Base-by-base conservation (phyloP, 2,888 invertebrate genomes). In the Stomorhina lunata region DNA sequence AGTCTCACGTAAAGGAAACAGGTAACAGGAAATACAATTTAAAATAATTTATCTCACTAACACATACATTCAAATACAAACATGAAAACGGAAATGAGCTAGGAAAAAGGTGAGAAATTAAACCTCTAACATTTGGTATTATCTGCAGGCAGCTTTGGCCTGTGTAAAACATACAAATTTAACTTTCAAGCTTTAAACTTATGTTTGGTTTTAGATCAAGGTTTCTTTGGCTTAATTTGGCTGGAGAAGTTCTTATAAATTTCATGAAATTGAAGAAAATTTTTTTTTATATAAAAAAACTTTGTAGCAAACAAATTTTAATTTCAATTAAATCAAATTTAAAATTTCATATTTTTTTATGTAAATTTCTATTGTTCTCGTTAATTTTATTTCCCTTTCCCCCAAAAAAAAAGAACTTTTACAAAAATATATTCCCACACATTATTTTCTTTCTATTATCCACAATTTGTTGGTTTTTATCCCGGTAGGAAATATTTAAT, bases 21-120 rank as follows among this genome's bases (percentile, higher is more conserved):
- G 48, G 20, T 34, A 50, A 61, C 59, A 40, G 69, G 66, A 78
- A 80, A 75, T 27, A 55, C 79, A 76, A 83, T 83, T 84, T 78
- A 80, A 81, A 83, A 78, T 82, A 75, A 84, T 84, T 83, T 81
- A 76, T 32, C 76, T 63, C 68, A 57, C 29, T 17, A 83, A 22
- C 45, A 43, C 9, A 45, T 7, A 55, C 40, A 20, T n/a, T n/a
- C 4, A 27, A 17, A 61, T 20, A 22, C 43, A 32, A 25, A 34
- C n/a, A 37, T 57, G 40, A 45, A 50, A 69, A 69, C 27, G 61
- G 29, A 68, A 69, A 50, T 53, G 32, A 45, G 32, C 10, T 65
- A 15, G 12, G 6, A 15, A 17, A 61, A 45, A 69, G 22, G 12
- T 9, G 7, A 69, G 43, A 9, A 7, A 43, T 15, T 32, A 43